phyloP scores from a whole-genome alignment of 2,797 vertebrate genomes.

The Leptoclinus maculatus region DNA sequence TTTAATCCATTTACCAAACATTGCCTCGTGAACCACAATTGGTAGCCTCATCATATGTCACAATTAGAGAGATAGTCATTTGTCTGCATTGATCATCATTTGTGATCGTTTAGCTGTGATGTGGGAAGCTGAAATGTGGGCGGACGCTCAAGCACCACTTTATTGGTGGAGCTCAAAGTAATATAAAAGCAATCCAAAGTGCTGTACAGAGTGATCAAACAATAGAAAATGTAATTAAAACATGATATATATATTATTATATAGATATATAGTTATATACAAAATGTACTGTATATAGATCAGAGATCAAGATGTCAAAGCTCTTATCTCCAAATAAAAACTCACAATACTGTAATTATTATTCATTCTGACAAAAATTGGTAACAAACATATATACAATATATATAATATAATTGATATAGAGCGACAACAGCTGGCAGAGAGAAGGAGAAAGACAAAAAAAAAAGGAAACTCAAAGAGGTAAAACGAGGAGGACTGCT shows the following conservation, averaged over 20 bases:
- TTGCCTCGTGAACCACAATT: slow-evolving; percentile 35
- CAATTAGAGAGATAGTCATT: slow-evolving; percentile 37
- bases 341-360: background rate
- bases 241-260: background rate
- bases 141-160: slow-evolving; percentile 10
- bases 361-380: background rate
- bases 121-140: slow-evolving; percentile 13
- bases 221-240: background rate
- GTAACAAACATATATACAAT: background rate
- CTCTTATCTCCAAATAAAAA: slow-evolving; percentile 7
- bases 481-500: slow-evolving; percentile 45
- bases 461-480: slow-evolving; percentile 4
- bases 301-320: background rate
- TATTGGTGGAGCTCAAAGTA: slow-evolving; percentile 10
- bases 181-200: slow-evolving; percentile 14
- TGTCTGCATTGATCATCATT: slow-evolving; percentile 50
- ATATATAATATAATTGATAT: background rate
- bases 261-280: background rate
- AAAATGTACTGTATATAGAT: background rate
- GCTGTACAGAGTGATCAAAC: slow-evolving; percentile 4
- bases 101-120: slow-evolving; percentile 23
- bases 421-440: background rate
- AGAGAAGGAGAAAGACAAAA: background rate
- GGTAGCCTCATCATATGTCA: slow-evolving; percentile 36
- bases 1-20: slow-evolving; percentile 45